Evolutionary conservation across 2,113 vertebrate species (phyloP).

Genomic region (Cynocephalus volans): DNA sequence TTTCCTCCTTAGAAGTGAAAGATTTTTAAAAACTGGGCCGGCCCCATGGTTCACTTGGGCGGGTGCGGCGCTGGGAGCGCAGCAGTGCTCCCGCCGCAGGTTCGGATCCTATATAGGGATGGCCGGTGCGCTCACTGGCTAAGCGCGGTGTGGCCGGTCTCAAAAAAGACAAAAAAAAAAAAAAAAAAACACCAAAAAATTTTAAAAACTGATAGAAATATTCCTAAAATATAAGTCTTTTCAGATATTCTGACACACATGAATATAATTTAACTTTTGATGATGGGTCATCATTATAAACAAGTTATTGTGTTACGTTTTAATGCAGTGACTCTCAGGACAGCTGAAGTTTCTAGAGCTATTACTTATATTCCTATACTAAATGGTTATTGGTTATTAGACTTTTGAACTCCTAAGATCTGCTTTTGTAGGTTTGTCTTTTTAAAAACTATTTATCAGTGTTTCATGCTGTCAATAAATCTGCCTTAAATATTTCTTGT

Average conservation of each 20-base stretch:
- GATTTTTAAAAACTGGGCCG: slow-evolving; percentile 32
- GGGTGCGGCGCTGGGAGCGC: no score
- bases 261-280: slow-evolving; percentile 14
- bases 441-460: not conserved
- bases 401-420: not conserved
- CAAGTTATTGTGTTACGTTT: slow-evolving; percentile 33
- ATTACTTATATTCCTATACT: not conserved
- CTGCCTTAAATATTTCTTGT: not conserved
- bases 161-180: no score
- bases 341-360: not conserved
- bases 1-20: not conserved
- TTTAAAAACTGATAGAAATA: slow-evolving; percentile 6
- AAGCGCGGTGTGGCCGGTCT: no score
- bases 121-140: no score
- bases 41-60: no score
- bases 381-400: slow-evolving; percentile 1
- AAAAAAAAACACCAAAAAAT: no score
- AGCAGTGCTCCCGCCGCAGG: no score
- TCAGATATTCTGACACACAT: not conserved
- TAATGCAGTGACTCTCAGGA: not conserved
- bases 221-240: slow-evolving; percentile 27
- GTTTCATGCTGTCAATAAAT: not conserved
- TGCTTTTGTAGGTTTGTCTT: slow-evolving; percentile 8
- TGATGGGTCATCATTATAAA: slow-evolving; percentile 32
- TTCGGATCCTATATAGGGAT: no score